Base-by-base conservation (phyloP, 2,797 vertebrate species). In the Pseudopleuronectes americanus region DNA sequence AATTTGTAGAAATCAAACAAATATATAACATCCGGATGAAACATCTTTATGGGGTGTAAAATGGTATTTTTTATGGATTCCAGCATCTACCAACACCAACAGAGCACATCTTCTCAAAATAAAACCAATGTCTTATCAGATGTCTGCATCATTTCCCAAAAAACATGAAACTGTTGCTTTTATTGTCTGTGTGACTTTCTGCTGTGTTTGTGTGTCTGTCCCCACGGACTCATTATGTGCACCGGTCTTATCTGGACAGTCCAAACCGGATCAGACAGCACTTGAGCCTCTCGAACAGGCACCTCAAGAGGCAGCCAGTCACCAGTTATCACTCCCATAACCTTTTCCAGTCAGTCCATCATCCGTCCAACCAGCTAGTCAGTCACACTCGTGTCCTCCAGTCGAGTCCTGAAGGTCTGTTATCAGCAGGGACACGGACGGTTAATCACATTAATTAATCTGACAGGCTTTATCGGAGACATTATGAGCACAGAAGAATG, bases 391-490 rank as follows among this genome's bases (percentile, higher is more conserved):
- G 73, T 53, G 80, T 81, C 84, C 85, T 83, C 41, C 52, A 38
- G 70, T 65, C 56, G 10, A 57, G 72, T 79, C 71, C 47, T 85
- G 78, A 89, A 87, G 74, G 85, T 84, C 71, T 81, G 56, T 77
- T 81, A 80, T 90, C 80, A 84, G 77, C 2, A 43, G 82, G 57
- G 77, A 84, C 76, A 24, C 1, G 54, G 74, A 63, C 71, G 74
- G 51, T 81, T 88, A 87, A 90, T 90, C 87, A 73, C 79, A 61
- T 88, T 89, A 87, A 91, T 90, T 91, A 87, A 89, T 90, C 84
- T 90, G 86, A 89, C 83, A 76, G 85, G 52, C 71, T 76, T 85
- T 86, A 89, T 91, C 85, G 86, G 83, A 85, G 73, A 79, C 77
- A 78, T 78, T 79, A 77, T 71, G 81, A 75, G 76, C 68, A 45